A percentile compares a stretch with the other conserved stretches of the same genome.
Conservation (phyloP, 1,140 invertebrate genomes). For the Atta colombica region DNA sequence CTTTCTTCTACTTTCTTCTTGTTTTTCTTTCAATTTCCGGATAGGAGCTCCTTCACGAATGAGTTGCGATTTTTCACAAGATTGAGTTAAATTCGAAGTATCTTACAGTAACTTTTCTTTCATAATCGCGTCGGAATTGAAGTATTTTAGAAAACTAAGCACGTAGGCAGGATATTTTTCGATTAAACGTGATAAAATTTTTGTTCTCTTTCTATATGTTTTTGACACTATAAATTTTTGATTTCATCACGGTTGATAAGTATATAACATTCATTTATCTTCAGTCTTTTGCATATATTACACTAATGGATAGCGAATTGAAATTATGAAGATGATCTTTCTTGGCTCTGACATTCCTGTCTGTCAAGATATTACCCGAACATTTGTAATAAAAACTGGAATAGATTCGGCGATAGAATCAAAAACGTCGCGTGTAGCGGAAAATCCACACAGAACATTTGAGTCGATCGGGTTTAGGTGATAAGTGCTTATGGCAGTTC, state of each 20-base stretch:
- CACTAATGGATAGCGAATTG: not conserved
- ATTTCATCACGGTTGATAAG: not conserved
- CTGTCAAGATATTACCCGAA: constrained; percentile 19
- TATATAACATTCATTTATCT: not conserved
- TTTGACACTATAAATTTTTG: not conserved
- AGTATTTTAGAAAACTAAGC: constrained; percentile 1
- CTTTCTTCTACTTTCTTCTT: not conserved
- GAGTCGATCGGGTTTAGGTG: constrained; percentile 20
- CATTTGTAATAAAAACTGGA: constrained; percentile 29
- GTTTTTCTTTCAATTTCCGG: not conserved
- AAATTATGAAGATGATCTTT: constrained; percentile 30
- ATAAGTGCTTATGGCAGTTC: constrained; percentile 53
- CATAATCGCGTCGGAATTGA: constrained; percentile 5
- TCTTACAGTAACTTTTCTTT: not conserved
- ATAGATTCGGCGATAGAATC: constrained; percentile 32
- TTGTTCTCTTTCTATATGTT: not conserved
- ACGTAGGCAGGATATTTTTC: not conserved
- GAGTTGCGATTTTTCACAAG: not conserved
- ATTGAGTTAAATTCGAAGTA: not conserved
- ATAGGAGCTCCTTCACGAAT: not conserved
- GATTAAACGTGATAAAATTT: constrained; percentile 26
- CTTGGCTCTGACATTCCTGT: not conserved
- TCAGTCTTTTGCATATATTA: not conserved
- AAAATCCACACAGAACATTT: constrained; percentile 34
- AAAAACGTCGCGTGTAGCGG: constrained; percentile 45